These are phyloP conservation scores for Ennomos fuscantarius DNA, from an alignment of 2,888 invertebrate genomes.

Conservation along the genomic window DNA sequence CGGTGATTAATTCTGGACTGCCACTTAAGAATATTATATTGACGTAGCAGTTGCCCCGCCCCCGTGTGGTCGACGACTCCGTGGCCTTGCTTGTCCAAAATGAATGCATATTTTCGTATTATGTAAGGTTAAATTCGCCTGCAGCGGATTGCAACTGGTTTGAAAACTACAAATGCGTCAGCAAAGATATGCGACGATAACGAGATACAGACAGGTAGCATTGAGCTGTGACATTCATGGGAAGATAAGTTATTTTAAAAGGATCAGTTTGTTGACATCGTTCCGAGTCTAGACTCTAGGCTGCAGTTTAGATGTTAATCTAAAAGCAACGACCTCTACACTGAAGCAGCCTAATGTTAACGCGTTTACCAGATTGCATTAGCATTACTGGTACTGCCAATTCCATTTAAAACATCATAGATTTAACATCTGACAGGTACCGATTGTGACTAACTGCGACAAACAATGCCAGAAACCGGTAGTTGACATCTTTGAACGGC, in stretches of 20 bases:
- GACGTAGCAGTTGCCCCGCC: slow-evolving; percentile 69
- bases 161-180: slow-evolving; percentile 58
- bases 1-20: slow-evolving; percentile 72
- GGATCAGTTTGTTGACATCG: slow-evolving; percentile 45
- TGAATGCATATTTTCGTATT: slow-evolving; percentile 65
- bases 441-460: slow-evolving; percentile 20
- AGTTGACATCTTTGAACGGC: slow-evolving; percentile 28
- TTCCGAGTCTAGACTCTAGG: slow-evolving; percentile 54
- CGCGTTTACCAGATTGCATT: slow-evolving; percentile 50
- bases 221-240: slow-evolving; percentile 37
- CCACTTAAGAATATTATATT: slow-evolving; percentile 71
- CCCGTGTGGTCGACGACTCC: slow-evolving; percentile 60
- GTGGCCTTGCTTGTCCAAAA: slow-evolving; percentile 66
- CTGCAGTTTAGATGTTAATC: slow-evolving; percentile 48
- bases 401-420: slow-evolving; percentile 29
- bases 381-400: slow-evolving; percentile 21
- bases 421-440: slow-evolving; percentile 27
- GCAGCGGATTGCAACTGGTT: slow-evolving; percentile 75
- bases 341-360: slow-evolving; percentile 43
- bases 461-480: slow-evolving; percentile 24
- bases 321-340: slow-evolving; percentile 52
- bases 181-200: slow-evolving; percentile 53
- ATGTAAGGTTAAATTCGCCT: slow-evolving; percentile 66
- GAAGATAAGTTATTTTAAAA: slow-evolving; percentile 46
- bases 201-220: slow-evolving; percentile 41